Percentiles rank a stretch among this genome's conserved stretches.
These are phyloP conservation scores for Siniperca chuatsi DNA, from an alignment of 2,113 vertebrate species.

Conservation along the genomic window DNA sequence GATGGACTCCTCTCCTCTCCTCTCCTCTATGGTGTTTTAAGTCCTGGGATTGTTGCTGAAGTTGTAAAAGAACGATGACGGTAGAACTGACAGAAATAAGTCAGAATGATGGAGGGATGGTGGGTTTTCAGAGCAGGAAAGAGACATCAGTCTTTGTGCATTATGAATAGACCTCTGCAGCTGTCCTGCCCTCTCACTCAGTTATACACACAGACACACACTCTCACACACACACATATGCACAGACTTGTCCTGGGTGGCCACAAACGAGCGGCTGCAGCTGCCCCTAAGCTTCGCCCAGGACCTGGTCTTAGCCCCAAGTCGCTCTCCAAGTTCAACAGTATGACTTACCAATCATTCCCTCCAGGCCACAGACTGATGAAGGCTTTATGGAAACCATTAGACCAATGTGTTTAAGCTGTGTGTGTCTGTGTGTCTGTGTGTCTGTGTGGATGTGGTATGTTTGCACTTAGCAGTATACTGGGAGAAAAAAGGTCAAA, in stretches of 20 bases:
- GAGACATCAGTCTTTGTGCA: conserved; percentile 66
- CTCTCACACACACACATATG: conserved; percentile 32
- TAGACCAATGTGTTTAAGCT: conserved; percentile 62
- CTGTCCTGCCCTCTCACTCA: conserved; percentile 73
- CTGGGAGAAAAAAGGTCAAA: conserved; percentile 40
- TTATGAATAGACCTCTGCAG: conserved; percentile 77
- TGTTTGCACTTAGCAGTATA: conserved; percentile 50
- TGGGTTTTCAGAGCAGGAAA: conserved; percentile 49
- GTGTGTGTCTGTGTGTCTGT: conserved; percentile 44
- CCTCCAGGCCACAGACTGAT: conserved; percentile 62
- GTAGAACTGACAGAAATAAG: conserved; percentile 62
- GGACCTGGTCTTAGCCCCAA: conserved; percentile 58
- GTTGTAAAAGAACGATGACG: conserved; percentile 29
- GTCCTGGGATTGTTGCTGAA: conserved; percentile 34
- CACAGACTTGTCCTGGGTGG: conserved; percentile 65
- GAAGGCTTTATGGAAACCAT: conserved; percentile 72
- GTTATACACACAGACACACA: conserved; percentile 42
- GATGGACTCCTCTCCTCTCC: not conserved
- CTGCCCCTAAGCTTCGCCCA: conserved; percentile 62
- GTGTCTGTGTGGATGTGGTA: conserved; percentile 55
- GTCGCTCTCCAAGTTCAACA: conserved; percentile 66
- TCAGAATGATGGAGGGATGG: conserved; percentile 64
- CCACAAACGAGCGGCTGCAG: conserved; percentile 71
- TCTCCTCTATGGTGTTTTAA: conserved; percentile 13
- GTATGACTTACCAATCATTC: conserved; percentile 53